Base-by-base conservation (phyloP, 1,140 invertebrate genomes). In the Apis laboriosa region DNA sequence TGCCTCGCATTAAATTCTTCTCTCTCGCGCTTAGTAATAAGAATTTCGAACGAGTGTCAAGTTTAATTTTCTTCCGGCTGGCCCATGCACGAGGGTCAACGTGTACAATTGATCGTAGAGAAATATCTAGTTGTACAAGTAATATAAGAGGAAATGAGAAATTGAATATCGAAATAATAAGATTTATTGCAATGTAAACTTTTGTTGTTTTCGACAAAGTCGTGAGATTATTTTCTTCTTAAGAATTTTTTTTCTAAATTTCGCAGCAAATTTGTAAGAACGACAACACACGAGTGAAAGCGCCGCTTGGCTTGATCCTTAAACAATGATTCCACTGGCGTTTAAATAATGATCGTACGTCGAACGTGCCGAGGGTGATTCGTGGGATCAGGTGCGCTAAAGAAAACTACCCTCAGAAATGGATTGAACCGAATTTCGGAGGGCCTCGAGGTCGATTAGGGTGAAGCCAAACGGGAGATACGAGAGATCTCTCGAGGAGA, bases 361-460 rank as follows among this genome's bases (percentile, higher is more conserved):
- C 73, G 67, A n/a, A 34, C 58, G 56, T 77, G 58, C 76, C 12
- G 53, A 60, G 84, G 63, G 83, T 60, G 72, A 88, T 67, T 64
- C 74, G 63, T 77, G 80, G 85, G 88, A 89, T 88, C 88, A 89
- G 88, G 88, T 89, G 88, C 66, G 73, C 78, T 43, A 80, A 88
- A 84, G 86, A 81, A 89, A 89, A 88, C 87, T 89, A 89, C 78
- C 80, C 64, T 28, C 80, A 71, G 78, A 89, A 89, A 89, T 89
- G 88, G 87, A 89, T 89, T 88, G 88, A 72, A 86, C 76, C 70
- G 87, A 89, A 88, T 88, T 89, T 81, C 88, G 83, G 56, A 86
- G 84, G 84, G 84, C 77, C 74, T 66, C 63, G 84, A 72, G 86
- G 86, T 89, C 87, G 87, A 88, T 89, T 89, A 88, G 87, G 87